Evolutionary conservation across 2,797 vertebrate species (phyloP).

Genomic region (Microchirus variegatus): DNA sequence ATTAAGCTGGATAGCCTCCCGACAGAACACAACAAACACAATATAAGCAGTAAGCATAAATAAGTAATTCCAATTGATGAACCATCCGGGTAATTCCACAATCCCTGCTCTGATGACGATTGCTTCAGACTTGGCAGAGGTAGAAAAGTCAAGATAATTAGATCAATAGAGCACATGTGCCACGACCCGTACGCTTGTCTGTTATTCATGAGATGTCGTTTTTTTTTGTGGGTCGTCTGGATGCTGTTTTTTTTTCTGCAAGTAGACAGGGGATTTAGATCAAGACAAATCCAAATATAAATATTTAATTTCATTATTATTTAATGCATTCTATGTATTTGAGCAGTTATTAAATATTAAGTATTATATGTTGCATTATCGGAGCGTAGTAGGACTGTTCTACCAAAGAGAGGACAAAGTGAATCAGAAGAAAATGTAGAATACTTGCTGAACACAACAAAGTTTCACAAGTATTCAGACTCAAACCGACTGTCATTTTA

Average conservation of each 20-base stretch:
- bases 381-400: slow-evolving; percentile 11
- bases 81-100: slow-evolving; percentile 36
- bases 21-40: slow-evolving; percentile 38
- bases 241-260: slow-evolving; percentile 10
- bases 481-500: no score
- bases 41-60: slow-evolving; percentile 46
- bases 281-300: slow-evolving; percentile 12
- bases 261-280: slow-evolving; percentile 18
- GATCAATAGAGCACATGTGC: slow-evolving; percentile 49
- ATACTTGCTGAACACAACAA: no score
- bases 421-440: neutral
- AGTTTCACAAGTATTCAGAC: no score
- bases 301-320: slow-evolving; percentile 34
- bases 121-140: slow-evolving; percentile 56
- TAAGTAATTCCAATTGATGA: slow-evolving; percentile 54
- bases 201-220: slow-evolving; percentile 45
- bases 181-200: slow-evolving; percentile 35
- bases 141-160: slow-evolving; percentile 59
- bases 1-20: slow-evolving; percentile 38
- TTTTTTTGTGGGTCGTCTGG: slow-evolving; percentile 27
- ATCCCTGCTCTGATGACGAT: slow-evolving; percentile 41
- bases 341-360: slow-evolving; percentile 3
- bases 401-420: slow-evolving; percentile 5
- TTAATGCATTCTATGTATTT: slow-evolving; percentile 4
- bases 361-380: slow-evolving; percentile 14